phyloP scores from a whole-genome alignment of 2,888 invertebrate species.

The Pyrocoelia pectoralis region DNA sequence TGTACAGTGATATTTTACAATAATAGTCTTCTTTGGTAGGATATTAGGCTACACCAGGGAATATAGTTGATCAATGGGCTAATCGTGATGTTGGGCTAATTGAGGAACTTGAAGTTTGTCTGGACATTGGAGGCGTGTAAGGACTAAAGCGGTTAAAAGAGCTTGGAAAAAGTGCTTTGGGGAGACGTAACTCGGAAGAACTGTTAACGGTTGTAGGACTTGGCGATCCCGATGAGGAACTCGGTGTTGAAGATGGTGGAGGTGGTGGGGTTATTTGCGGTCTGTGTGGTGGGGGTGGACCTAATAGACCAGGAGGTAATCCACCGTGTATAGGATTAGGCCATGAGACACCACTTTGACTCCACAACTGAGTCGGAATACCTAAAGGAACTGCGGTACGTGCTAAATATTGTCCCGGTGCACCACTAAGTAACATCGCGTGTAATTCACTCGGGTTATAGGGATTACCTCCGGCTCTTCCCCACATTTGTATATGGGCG shows the following conservation, averaged over 20 bases:
- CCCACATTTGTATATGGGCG: conserved; percentile 64
- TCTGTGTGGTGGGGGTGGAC: conserved; percentile 55
- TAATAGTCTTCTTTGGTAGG: conserved; percentile 37
- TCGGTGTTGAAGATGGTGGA: conserved; percentile 60
- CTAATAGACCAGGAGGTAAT: conserved; percentile 57
- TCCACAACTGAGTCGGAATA: conserved; percentile 61
- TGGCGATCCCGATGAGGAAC: conserved; percentile 71
- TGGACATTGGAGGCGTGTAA: conserved; percentile 52
- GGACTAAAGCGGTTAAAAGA: conserved; percentile 60
- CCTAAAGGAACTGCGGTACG: conserved; percentile 55
- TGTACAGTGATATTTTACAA: conserved; percentile 39
- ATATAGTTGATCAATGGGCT: conserved; percentile 43
- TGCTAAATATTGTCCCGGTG: conserved; percentile 55
- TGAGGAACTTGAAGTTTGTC: conserved; percentile 40
- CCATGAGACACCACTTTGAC: conserved; percentile 52
- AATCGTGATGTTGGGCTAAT: conserved; percentile 45
- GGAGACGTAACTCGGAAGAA: conserved; percentile 57
- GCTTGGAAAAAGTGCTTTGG: conserved; percentile 60
- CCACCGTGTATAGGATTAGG: conserved; percentile 55
- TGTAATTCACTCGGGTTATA: conserved; percentile 61
- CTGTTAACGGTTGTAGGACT: conserved; percentile 58
- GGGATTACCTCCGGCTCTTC: conserved; percentile 61
- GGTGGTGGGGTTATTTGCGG: conserved; percentile 60
- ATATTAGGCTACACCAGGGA: conserved; percentile 29
- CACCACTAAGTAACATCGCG: conserved; percentile 54